Evolutionary conservation across 2,113 vertebrate species (phyloP).

Genomic region (Sceloporus undulatus): DNA sequence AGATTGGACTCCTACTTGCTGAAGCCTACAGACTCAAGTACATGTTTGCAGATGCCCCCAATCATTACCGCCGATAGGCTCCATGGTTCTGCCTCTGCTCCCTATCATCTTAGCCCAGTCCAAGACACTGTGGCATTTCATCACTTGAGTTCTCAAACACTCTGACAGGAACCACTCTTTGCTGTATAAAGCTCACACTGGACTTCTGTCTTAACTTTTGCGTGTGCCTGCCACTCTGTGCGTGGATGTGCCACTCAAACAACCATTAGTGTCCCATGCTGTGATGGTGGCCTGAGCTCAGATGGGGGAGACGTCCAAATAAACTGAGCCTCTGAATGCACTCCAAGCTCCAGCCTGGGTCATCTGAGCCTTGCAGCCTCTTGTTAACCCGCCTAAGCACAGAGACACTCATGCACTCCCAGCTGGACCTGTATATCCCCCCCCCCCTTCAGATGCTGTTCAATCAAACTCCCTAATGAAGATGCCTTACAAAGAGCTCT

Average conservation of each 20-base stretch:
- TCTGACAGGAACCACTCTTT: constrained; percentile 70
- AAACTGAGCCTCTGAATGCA: constrained; percentile 46
- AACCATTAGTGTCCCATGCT: constrained; percentile 55
- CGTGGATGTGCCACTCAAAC: constrained; percentile 68
- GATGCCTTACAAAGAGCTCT: constrained; percentile 74
- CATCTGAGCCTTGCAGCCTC: constrained; percentile 53
- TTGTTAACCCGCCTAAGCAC: constrained; percentile 33
- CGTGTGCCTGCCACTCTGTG: constrained; percentile 73
- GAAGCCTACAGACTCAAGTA: constrained; percentile 99
- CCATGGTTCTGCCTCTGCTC: constrained; percentile 52
- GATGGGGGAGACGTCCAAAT: constrained; percentile 33
- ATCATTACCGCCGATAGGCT: constrained; percentile 95
- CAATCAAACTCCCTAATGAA: constrained; percentile 62
- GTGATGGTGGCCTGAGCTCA: constrained; percentile 27
- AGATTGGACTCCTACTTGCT: constrained; percentile 94
- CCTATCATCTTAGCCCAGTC: constrained; percentile 63
- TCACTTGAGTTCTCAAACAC: constrained; percentile 62
- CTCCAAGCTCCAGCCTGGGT: constrained; percentile 37
- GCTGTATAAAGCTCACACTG: constrained; percentile 77
- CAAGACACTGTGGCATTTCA: constrained; percentile 79
- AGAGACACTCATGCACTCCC: constrained; percentile 15
- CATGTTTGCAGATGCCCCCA: constrained; percentile 98
- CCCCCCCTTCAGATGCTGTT: constrained; percentile 53
- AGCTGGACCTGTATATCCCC: background rate
- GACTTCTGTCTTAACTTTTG: constrained; percentile 72